Evolutionary conservation across 2,113 vertebrate genomes (phyloP), one percentile per base, ranked within the genome.

Genomic region (Bos javanicus): DNA sequence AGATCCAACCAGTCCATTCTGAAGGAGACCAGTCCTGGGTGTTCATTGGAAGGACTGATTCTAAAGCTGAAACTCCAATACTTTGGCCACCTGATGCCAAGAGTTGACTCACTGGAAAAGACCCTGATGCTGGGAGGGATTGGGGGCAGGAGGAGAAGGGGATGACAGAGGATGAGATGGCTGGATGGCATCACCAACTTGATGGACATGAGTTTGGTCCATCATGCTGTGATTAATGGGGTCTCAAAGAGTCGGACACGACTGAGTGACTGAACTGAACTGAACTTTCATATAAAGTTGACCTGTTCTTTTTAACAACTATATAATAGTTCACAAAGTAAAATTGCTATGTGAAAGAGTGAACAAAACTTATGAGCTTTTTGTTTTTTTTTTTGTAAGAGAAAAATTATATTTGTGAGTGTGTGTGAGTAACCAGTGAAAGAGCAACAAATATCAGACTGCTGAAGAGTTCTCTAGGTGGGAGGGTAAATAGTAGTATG

Each of bases 281-380:
- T 10, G 64, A 67, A n/a, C 62, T 19, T 60, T 23, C 21, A 7
- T 54, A 13, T 5, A 76, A 21, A 71, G 7, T 52, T 71, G 30
- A 12, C 26, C 59, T 83, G 2, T 81, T 82, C 25, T 78, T 92
- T 85, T 96, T 43, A 94, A 43, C 6, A 92, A 46, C 48, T 83
- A 5, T 0, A n/a, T 89, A 83, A 76, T 56, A 48, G 50, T 87
- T 28, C 25, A 43, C 56, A 90, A 91, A 15, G 46, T 43, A 48
- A 71, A 93, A 78, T 9, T 60, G 12, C 33, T 87, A 11, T 36
- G 52, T 91, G 60, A 56, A 76, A 62, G 52, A 64, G 21, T 46
- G 4, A 94, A 67, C 43, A 88, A 81, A n/a, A 88, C 39, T 74
- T 60, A 62, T 56, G 5, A 80, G 12, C 4, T 9, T 86, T 43